Base-by-base conservation (phyloP, 2,113 vertebrate genomes). In the Lamprologus lemairii region DNA sequence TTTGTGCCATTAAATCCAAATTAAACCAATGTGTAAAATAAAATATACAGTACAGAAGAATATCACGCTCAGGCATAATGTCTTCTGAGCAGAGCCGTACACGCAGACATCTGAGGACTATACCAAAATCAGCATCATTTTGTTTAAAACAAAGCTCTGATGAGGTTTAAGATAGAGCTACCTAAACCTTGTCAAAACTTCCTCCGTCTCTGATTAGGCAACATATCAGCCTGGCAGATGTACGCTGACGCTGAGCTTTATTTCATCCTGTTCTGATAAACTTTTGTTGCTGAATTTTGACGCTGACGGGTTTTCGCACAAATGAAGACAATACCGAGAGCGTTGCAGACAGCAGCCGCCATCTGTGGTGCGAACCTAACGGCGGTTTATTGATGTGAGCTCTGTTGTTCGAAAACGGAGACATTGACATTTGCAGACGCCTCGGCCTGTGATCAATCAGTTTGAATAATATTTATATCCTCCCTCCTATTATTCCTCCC, bases 381-480 rank as follows among this genome's bases (percentile, higher is more conserved):
- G 33, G 84, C 78, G 58, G 54, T 73, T 58, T 85, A 86, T 81
- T 88, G 84, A 91, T 89, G 87, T 54, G 80, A 57, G 79, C 51
- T 71, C 53, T 86, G 58, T 75, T 81, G 60, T 82, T 82, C 45
- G 9, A 80, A 93, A 92, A 91, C 31, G 54, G 88, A 92, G 88
- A 89, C 93, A 81, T 84, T 93, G 93, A 79, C 92, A 90, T 92
- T 89, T 89, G 84, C 93, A 94, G 93, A 93, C 92, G 94, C 90
- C 87, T 80, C 28, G 83, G 91, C 90, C 91, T 53, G 19, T 60
- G 91, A 96, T 96, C 94, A 95, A 94, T 96, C 93, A 85, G 88
- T 92, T 78, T 91, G 92, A 89, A 95, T 86, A 91, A 95, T 93
- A 91, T 78, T 78, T 78, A 78, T 78, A 78, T 51, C 45, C 5